Base-by-base conservation (phyloP, 2,888 invertebrate species). In the Luffia ferchaultella region DNA sequence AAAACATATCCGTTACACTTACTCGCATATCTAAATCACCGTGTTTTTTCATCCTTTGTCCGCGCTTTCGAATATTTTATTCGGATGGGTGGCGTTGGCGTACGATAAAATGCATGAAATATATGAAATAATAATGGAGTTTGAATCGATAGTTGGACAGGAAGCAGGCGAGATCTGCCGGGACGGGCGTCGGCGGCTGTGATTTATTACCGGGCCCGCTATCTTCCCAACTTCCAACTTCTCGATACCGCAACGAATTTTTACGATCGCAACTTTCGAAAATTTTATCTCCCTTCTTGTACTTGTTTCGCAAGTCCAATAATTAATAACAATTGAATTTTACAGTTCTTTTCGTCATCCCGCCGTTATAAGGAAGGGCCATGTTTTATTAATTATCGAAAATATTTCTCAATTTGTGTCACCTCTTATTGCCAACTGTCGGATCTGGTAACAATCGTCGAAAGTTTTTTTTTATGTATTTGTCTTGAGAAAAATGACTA, bases 241-340 rank as follows among this genome's bases (percentile, higher is more conserved):
- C 46, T 48, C 42, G 50, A 46, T 50, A 48, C 46, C 47, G 50
- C 17, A 42, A 42, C 30, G 46, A 43, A 42, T 60, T 64, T 67
- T 65, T 65, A 65, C 61, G 64, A 64, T 55, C 57, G 42, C 54
- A 54, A 62, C 60, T 63, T 63, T 54, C 53, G 55, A 53, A 55
- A 57, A 58, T 64, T 67, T 65, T 60, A 63, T 63, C 59, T 56
- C 52, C 52, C 47, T 50, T 51, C 30, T 30, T 3, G 30, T 30
- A 30, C 30, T 30, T 30, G 30, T 30, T 30, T 12, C 30, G 5
- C 5, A 30, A 30, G 30, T 30, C 30, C 12, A 12, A 30, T 30
- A 30, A 30, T 30, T 30, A 30, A 30, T 30, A 30, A 30, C 30
- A 30, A 30, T 30, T 30, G 30, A 30, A 30, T 30, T 30, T 30